Conservation (phyloP, 1,140 invertebrate genomes). For the Bacillus rossius region DNA sequence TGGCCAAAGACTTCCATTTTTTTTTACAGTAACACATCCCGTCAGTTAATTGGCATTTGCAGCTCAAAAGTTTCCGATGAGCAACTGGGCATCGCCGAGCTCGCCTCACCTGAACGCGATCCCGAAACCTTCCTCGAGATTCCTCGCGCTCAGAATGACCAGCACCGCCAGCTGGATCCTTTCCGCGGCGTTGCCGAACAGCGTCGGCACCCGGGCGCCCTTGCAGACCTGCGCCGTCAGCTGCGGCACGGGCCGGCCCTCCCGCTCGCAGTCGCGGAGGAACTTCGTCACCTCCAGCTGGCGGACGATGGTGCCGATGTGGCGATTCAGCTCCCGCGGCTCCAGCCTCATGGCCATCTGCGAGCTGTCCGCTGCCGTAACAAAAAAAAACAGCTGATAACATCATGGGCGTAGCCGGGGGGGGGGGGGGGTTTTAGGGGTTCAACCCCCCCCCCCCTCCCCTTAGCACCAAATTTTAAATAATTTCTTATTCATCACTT, state of each 20-base stretch:
- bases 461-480: too few species aligned
- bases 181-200: slow-evolving; percentile 59
- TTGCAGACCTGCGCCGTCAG: slow-evolving; percentile 15
- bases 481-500: too few species aligned
- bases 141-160: slow-evolving; percentile 54
- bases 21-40: too few species aligned
- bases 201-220: slow-evolving; percentile 45
- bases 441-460: too few species aligned
- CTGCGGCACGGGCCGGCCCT: slow-evolving; percentile 39
- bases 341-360: slow-evolving; percentile 55
- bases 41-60: too few species aligned
- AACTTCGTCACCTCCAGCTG: slow-evolving; percentile 66
- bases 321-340: slow-evolving; percentile 56
- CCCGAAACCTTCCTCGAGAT: slow-evolving; percentile 60
- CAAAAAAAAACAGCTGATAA: too few species aligned
- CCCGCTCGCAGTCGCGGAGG: slow-evolving; percentile 51
- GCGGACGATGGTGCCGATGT: slow-evolving; percentile 61
- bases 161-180: slow-evolving; percentile 59
- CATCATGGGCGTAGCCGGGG: too few species aligned
- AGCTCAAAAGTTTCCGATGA: too few species aligned
- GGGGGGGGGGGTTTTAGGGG: too few species aligned
- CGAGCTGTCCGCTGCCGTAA: neutral
- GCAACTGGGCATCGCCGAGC: too few species aligned
- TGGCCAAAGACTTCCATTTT: too few species aligned
- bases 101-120: slow-evolving; percentile 54